Evolutionary conservation across 1,140 invertebrate species (phyloP), one percentile per base, ranked within the genome.

Genomic region (Paralvinella palmiformis): DNA sequence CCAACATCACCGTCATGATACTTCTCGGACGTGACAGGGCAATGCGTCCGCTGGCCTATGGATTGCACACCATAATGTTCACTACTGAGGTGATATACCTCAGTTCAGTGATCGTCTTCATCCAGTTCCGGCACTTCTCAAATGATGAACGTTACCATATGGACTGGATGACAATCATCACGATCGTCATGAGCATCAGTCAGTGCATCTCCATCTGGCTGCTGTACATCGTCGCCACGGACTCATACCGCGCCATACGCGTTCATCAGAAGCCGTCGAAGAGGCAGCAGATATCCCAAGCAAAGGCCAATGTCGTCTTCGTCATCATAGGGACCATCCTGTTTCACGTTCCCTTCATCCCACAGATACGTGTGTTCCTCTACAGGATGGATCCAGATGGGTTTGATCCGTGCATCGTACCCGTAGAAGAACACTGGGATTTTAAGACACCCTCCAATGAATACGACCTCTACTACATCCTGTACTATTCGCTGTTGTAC

Each of bases 151-250:
- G 20, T n/a, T 56, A 29, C n/a, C 33, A 27, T 31, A 31, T 31
- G 10, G 53, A 32, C 5, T 27, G 5, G 13, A 4, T 56, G 31
- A 29, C 29, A 32, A 20, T 56, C 41, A 22, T 45, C 6, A 48
- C 36, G 22, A 31, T 41, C 44, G 17, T 13, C 4, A 2, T 61
- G 17, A 44, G 59, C 4, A 20, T 32, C n/a, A 7, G 27, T 20
- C 59, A 61, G 41, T n/a, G 32, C 17, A 48, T 61, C 44, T 35
- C 59, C 59, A 41, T 27, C 36, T 61, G 59, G 59, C 45, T 61
- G 59, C 27, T 61, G 36, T 61, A 61, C 41, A 24, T 61, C 20
- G 32, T 32, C 37, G 59, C 59, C 4, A 22, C 41, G 1, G 59
- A 61, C 32, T 37, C 37, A 13, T 36, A 61, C 59, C 32, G 3